Conservation (phyloP, 1,140 invertebrate species). For the Euwallacea fornicatus region DNA sequence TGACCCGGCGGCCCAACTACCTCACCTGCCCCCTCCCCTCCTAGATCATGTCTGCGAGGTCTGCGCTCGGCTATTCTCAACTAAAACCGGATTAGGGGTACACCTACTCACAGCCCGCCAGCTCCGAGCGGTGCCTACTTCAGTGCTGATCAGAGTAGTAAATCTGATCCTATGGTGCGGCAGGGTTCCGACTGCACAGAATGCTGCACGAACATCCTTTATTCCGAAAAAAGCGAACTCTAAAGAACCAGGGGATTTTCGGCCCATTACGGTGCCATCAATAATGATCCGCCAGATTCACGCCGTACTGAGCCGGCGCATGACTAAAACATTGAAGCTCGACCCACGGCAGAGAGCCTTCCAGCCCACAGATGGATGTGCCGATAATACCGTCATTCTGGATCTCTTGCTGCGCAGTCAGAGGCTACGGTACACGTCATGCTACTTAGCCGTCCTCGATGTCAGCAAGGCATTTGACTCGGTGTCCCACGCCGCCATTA, state of each 20-base stretch:
- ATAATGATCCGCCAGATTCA: not conserved
- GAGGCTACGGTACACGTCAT: too few relatives aligned
- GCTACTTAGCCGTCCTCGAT: too few relatives aligned
- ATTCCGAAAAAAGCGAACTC: slow-evolving; percentile 8
- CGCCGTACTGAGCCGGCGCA: not conserved
- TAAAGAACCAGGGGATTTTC: not conserved
- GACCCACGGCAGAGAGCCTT: slow-evolving; percentile 10
- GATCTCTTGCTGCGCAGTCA: too few relatives aligned
- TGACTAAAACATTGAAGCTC: not conserved
- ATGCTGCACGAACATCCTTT: not conserved
- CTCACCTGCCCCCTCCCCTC: too few relatives aligned
- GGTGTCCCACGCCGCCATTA: too few relatives aligned
- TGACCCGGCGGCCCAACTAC: too few relatives aligned
- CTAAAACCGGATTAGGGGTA: too few relatives aligned
- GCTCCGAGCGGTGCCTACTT: not conserved
- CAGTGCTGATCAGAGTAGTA: not conserved
- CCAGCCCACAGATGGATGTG: slow-evolving; percentile 5
- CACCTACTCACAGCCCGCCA: not conserved
- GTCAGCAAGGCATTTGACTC: too few relatives aligned
- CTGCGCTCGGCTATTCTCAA: too few relatives aligned
- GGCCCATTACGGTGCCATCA: slow-evolving; percentile 14
- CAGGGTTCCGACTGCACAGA: not conserved
- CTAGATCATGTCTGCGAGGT: too few relatives aligned
- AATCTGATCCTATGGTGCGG: slow-evolving; percentile 4
- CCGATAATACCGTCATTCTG: slow-evolving; percentile 6